Evolutionary conservation across 30 jellyfish, hydroid and myxozoan species (phyloP), one percentile per base, ranked within the genome.

Genomic region (Aurelia aurita): DNA sequence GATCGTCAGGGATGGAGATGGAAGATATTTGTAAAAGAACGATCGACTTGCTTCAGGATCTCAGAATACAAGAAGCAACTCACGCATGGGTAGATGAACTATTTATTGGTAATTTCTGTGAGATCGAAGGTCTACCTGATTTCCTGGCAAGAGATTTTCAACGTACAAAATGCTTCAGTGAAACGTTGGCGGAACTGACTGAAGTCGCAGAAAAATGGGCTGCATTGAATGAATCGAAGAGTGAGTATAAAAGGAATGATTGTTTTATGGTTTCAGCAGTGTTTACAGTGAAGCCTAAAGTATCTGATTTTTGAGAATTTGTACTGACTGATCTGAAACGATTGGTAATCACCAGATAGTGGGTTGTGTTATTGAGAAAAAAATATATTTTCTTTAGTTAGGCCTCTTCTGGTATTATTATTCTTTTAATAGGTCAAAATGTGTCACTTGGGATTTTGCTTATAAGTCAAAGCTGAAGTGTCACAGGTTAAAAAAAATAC

Each of bases 101-200:
- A 9, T 18, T 59, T 16, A 60, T 59, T 60, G 78, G 78, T 20
- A 59, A 77, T 26, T 77, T 77, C 46, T 77, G 88, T 43, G 88
- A 77, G 54, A 77, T 59, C 34, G 88, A 77, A 15, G 88, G 79
- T 20, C 88, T 60, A 34, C 88, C 88, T 3, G 69, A 10, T 21
- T 13, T 45, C 14, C 69, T 77, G 32, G 43, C 18, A 2, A 57
- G 43, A 31, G 70, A 77, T 20, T 47, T 72, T 32, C 29, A 77
- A 19, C 64, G 27, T 55, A 61, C 58, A 20, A 58, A 77, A 15
- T 77, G 11, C 63, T 77, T 77, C 57, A 59, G 45, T 6, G 64
- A 39, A 23, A 45, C 76, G 8, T 59, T 77, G 88, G 59, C 44
- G 9, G 69, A 61, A 13, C 44, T 77, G 44, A 3, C 26, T 59